Percentiles rank a stretch among this genome's conserved stretches.
phyloP scores from a whole-genome alignment of 2,113 vertebrate genomes.

The Pterophyllum scalare region DNA sequence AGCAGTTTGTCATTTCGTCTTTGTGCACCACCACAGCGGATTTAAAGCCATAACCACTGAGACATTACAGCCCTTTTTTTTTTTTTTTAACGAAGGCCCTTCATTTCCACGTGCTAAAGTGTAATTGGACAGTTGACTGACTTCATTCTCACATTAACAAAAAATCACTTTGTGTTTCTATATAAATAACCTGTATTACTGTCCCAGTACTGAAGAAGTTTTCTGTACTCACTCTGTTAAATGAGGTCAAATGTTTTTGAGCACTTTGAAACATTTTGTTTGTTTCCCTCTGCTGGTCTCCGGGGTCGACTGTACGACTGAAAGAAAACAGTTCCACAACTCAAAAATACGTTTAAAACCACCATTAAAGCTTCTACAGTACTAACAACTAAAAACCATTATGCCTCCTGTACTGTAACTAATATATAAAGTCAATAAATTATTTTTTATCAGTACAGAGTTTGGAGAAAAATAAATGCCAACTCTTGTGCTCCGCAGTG shows the following conservation, averaged over 20 bases:
- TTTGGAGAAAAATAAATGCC: no score
- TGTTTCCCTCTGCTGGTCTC: background rate
- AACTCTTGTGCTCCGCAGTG: slow-evolving; percentile 61
- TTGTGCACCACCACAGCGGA: background rate
- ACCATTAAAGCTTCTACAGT: no score
- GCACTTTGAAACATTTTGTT: background rate
- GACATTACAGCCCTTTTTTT: background rate
- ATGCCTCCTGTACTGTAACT: no score
- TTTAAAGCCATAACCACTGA: background rate
- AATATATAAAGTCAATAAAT: no score
- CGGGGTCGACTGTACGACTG: no score
- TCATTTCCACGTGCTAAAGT: background rate
- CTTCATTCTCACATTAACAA: background rate
- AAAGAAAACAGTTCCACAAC: no score
- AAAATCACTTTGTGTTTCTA: background rate
- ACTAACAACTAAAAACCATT: no score
- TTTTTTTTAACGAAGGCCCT: no score
- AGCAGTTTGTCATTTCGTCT: background rate
- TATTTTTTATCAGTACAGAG: no score
- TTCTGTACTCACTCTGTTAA: no score
- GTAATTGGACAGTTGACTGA: background rate
- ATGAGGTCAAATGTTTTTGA: no score
- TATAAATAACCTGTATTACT: background rate
- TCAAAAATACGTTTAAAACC: no score
- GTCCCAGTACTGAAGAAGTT: background rate